Evolutionary conservation across 2,797 vertebrate genomes (phyloP).

Genomic region (Pangasius djambal): DNA sequence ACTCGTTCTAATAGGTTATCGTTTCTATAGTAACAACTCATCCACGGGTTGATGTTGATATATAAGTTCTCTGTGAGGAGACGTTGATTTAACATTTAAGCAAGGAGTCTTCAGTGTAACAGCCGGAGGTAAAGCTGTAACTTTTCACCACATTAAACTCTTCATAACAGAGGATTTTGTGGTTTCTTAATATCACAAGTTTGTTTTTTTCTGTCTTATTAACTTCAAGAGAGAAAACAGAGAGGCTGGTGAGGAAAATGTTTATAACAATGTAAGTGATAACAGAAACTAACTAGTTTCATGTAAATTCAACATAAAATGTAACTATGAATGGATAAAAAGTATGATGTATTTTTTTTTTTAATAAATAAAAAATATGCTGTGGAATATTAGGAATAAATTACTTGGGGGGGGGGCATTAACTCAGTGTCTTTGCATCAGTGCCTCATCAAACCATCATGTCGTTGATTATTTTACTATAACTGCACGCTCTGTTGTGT

Average conservation of each 20-base stretch:
- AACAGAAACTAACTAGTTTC: background rate
- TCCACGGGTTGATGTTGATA: background rate
- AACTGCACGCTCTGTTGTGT: background rate
- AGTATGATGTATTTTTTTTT: background rate
- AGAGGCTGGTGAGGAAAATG: background rate
- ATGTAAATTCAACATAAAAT: background rate
- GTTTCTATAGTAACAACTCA: constrained; percentile 8
- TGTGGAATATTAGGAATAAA: background rate
- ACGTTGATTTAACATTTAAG: background rate
- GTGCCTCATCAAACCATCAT: too few species aligned
- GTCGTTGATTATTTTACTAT: background rate
- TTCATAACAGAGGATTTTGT: background rate
- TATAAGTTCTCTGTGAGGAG: background rate
- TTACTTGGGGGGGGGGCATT: background rate
- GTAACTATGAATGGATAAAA: background rate
- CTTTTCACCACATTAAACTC: background rate
- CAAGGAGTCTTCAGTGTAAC: background rate
- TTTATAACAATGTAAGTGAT: background rate
- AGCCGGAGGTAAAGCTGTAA: background rate
- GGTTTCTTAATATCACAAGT: background rate
- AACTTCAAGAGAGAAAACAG: background rate
- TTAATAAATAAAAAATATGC: background rate
- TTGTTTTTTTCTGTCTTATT: background rate
- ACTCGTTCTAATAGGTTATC: background rate
- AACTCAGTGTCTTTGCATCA: too few species aligned